Percentiles rank a stretch among this genome's conserved stretches.
Conservation (phyloP, 2,113 vertebrate species). For the Reinhardtius hippoglossoides region DNA sequence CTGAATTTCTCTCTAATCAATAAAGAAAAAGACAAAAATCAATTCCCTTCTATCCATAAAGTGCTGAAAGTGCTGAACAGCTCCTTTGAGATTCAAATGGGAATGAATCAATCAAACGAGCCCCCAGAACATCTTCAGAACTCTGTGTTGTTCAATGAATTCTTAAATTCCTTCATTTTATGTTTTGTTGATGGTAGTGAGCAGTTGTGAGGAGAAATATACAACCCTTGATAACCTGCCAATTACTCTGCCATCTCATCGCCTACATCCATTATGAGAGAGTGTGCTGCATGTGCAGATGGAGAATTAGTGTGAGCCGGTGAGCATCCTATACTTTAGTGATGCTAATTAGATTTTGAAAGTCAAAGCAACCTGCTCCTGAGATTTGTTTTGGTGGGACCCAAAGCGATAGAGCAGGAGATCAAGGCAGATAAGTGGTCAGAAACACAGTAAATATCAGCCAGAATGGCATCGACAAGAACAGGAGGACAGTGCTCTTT, state of each 20-base stretch:
- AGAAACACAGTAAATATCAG: too few species aligned
- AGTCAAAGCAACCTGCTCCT: background rate
- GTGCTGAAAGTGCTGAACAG: background rate
- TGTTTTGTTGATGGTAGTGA: background rate
- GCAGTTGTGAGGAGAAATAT: too few species aligned
- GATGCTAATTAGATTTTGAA: background rate
- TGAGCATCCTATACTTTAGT: background rate
- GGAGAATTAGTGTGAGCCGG: background rate
- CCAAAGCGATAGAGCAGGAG: too few species aligned
- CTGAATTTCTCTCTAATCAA: slow-evolving; percentile 8
- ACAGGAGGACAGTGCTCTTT: too few species aligned
- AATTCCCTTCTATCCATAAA: slow-evolving; percentile 9
- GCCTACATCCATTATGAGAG: background rate
- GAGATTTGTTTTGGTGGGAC: background rate
- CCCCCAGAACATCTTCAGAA: background rate
- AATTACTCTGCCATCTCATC: too few species aligned
- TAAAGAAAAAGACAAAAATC: background rate
- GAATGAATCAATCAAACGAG: background rate
- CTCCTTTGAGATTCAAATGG: background rate
- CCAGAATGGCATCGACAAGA: too few species aligned
- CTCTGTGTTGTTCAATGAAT: background rate
- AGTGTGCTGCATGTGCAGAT: too few species aligned
- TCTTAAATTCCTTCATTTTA: background rate
- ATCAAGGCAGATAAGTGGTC: too few species aligned
- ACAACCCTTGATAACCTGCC: too few species aligned